Conservation (phyloP, 2,888 invertebrate species). For the Pomacea canaliculata region DNA sequence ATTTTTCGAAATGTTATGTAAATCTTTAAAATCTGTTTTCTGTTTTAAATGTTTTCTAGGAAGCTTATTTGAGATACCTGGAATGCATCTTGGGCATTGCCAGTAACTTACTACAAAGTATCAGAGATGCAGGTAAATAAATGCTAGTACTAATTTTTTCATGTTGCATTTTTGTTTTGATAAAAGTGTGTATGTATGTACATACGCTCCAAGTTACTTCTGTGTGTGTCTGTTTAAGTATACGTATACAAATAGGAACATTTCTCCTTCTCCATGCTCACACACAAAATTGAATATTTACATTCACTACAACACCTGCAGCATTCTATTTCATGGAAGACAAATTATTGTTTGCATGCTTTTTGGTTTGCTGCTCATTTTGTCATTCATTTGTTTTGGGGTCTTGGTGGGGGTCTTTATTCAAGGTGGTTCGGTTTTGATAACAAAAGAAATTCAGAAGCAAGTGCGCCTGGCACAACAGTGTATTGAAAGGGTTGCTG, state of each 20-base stretch:
- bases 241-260: too few relatives aligned
- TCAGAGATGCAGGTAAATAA: constrained; percentile 44
- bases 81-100: constrained; percentile 54
- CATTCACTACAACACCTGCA: too few relatives aligned
- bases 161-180: neutral
- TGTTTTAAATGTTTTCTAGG: constrained; percentile 37
- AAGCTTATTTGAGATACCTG: constrained; percentile 58
- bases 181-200: neutral
- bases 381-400: too few relatives aligned
- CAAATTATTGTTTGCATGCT: neutral
- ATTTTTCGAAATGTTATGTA: too few relatives aligned
- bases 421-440: constrained; percentile 45
- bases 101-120: constrained; percentile 48
- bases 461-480: constrained; percentile 57
- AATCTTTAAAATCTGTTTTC: too few relatives aligned
- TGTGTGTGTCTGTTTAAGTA: neutral
- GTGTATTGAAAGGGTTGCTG: constrained; percentile 55
- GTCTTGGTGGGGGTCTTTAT: neutral
- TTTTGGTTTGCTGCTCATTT: too few relatives aligned
- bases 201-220: neutral
- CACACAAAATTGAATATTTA: too few relatives aligned
- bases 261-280: too few relatives aligned
- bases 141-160: too few relatives aligned
- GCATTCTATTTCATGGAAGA: too few relatives aligned
- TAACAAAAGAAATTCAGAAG: constrained; percentile 42